These are phyloP conservation scores for Mercenaria mercenaria DNA, from an alignment of 1,140 invertebrate genomes.

Conservation along the genomic window DNA sequence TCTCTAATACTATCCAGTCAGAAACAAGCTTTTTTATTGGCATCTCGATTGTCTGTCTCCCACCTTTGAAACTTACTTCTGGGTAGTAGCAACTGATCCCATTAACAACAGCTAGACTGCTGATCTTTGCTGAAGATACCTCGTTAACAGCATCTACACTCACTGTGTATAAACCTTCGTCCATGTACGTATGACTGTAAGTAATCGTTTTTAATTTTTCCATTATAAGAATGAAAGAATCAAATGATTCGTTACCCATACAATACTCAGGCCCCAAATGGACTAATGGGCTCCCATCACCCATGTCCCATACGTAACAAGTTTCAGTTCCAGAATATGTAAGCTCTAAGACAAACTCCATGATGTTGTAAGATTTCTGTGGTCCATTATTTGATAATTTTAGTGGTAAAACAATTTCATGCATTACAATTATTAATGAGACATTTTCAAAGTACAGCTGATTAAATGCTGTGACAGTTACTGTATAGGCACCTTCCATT, in stretches of 20 bases:
- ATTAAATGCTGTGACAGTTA: slow-evolving; percentile 69
- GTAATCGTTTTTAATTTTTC: slow-evolving; percentile 12
- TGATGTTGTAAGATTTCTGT: slow-evolving; percentile 55
- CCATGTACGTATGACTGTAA: slow-evolving; percentile 58
- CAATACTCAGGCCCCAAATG: slow-evolving; percentile 49
- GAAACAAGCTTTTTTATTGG: slow-evolving; percentile 65
- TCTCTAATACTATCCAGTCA: slow-evolving; percentile 67
- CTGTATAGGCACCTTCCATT: slow-evolving; percentile 34
- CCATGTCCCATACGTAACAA: slow-evolving; percentile 71
- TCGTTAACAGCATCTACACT: slow-evolving; percentile 59
- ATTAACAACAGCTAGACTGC: slow-evolving; percentile 61
- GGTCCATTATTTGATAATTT: slow-evolving; percentile 70
- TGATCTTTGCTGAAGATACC: slow-evolving; percentile 60
- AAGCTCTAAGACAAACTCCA: slow-evolving; percentile 62
- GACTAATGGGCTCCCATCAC: slow-evolving; percentile 62
- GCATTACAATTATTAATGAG: slow-evolving; percentile 1
- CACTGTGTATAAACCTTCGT: slow-evolving; percentile 66
- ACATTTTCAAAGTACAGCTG: slow-evolving; percentile 60
- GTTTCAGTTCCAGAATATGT: slow-evolving; percentile 62
- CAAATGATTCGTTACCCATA: not conserved
- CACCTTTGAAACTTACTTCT: slow-evolving; percentile 64
- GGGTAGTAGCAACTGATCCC: slow-evolving; percentile 72
- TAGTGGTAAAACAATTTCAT: slow-evolving; percentile 68
- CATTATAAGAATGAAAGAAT: not conserved
- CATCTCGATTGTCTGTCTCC: slow-evolving; percentile 64